phyloP scores from a whole-genome alignment of 2,797 vertebrate species.

The Aldrovandia affinis region DNA sequence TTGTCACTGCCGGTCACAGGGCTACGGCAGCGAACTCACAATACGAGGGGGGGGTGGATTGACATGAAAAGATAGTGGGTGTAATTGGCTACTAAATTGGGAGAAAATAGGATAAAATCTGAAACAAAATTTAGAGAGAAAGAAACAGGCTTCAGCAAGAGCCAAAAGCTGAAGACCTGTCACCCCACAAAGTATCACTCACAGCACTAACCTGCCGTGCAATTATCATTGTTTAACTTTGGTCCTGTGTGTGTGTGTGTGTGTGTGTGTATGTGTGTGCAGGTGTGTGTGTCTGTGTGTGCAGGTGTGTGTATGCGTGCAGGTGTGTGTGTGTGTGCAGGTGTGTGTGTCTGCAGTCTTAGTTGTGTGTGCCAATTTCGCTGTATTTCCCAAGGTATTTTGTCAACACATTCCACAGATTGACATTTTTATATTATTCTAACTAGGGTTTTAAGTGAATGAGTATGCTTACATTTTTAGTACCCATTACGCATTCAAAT shows the following conservation, averaged over 20 bases:
- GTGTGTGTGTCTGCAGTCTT: background rate
- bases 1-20: too few species aligned
- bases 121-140: too few species aligned
- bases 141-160: background rate
- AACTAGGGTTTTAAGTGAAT: background rate
- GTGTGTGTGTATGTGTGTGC: background rate
- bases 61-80: too few species aligned
- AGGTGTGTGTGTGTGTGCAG: background rate
- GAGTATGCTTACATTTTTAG: background rate
- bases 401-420: background rate
- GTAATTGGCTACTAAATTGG: too few species aligned
- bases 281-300: background rate
- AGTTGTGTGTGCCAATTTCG: too few species aligned
- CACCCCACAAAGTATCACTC: background rate
- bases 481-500: background rate
- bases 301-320: background rate
- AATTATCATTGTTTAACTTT: background rate
- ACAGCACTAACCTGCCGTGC: background rate
- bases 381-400: background rate
- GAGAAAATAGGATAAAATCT: too few species aligned
- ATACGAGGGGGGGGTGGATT: too few species aligned
- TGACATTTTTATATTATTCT: background rate
- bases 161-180: background rate
- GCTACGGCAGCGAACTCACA: too few species aligned
- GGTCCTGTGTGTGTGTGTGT: background rate